Evolutionary conservation across 1,140 invertebrate species (phyloP), one percentile per base, ranked within the genome.

Genomic region (Drosophila cardini): DNA sequence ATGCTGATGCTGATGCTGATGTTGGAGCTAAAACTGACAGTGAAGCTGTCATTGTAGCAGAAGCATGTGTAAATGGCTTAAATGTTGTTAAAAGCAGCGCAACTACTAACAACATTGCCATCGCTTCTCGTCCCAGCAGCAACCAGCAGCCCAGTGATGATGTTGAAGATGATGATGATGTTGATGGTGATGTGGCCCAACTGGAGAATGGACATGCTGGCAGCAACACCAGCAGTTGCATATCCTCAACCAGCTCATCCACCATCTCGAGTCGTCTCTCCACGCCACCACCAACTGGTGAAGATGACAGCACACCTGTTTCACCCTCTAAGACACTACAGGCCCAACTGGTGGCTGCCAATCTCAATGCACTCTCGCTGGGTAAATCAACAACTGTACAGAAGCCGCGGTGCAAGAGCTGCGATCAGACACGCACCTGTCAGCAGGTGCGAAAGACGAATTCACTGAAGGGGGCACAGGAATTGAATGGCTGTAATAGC

Each of bases 271-370:
- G 90, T 74, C 72, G 90, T 4, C 46, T 86, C n/a, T 90, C 90
- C 4, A 91, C 90, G 15, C 90, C 90, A 13, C 90, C 90, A 42
- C 90, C 90, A 10, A 91, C 90, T 15, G 90, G 90, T 13, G 90
- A 91, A 55, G 90, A 91, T 10, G 90, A 91, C 76, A 91, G 90
- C 64, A 77, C 81, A 7, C 87, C 86, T 5, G 89, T 79, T 0
- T 91, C 90, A 26, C 90, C 90, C 15, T 82, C 78, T 1, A 91
- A 84, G 64, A 85, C 75, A 21, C 43, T 90, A 42, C 86, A 91
- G 50, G 78, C 73, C 9, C 73, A 81, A 18, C 72, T 91, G 16
- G 83, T 91, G 34, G 84, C 78, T 0, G 89, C 65, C 26, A 90
- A 87, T 70, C 40, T 91, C 26, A 85, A 83, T 58, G 89, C 75